Percentiles rank a stretch among this genome's conserved stretches.
These are phyloP conservation scores for Melanostoma mellinum DNA, from an alignment of 2,888 invertebrate species.

Conservation along the genomic window DNA sequence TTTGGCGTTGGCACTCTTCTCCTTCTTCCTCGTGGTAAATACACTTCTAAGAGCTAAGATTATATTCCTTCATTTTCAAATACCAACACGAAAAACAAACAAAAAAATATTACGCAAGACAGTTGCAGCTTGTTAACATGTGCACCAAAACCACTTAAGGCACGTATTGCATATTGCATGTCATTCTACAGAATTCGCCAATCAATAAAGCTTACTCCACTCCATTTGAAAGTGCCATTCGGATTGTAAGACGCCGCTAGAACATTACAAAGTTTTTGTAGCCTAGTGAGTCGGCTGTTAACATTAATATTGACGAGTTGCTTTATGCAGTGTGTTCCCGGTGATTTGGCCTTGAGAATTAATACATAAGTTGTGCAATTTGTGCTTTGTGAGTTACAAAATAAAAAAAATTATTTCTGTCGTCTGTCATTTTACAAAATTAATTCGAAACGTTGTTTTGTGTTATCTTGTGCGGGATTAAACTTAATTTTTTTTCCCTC, in stretches of 20 bases:
- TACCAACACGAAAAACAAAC: not conserved
- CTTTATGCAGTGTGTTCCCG: slow-evolving; percentile 37
- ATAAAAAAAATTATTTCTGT: slow-evolving; percentile 20
- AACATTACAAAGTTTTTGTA: slow-evolving; percentile 39
- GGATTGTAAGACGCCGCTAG: slow-evolving; percentile 55
- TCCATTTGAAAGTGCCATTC: slow-evolving; percentile 44
- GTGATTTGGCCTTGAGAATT: slow-evolving; percentile 53
- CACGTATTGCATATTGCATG: slow-evolving; percentile 56
- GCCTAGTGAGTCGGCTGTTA: slow-evolving; percentile 33
- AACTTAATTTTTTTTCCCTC: slow-evolving; percentile 15
- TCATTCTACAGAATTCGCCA: slow-evolving; percentile 53
- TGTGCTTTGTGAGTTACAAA: slow-evolving; percentile 11
- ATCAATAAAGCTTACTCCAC: slow-evolving; percentile 62
- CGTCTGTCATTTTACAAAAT: slow-evolving; percentile 9
- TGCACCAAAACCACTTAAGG: slow-evolving; percentile 40
- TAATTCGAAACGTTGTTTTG: not conserved
- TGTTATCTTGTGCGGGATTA: slow-evolving; percentile 1
- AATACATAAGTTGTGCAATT: slow-evolving; percentile 31
- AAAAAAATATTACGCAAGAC: slow-evolving; percentile 52
- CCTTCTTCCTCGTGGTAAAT: too few species aligned
- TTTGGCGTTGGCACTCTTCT: too few species aligned
- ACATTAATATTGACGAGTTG: slow-evolving; percentile 16
- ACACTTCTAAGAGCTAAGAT: too few species aligned
- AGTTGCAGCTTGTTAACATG: slow-evolving; percentile 47
- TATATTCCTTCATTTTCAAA: not conserved